Evolutionary conservation across 2,113 vertebrate genomes (phyloP).

Genomic region (Ranitomeya imitator): DNA sequence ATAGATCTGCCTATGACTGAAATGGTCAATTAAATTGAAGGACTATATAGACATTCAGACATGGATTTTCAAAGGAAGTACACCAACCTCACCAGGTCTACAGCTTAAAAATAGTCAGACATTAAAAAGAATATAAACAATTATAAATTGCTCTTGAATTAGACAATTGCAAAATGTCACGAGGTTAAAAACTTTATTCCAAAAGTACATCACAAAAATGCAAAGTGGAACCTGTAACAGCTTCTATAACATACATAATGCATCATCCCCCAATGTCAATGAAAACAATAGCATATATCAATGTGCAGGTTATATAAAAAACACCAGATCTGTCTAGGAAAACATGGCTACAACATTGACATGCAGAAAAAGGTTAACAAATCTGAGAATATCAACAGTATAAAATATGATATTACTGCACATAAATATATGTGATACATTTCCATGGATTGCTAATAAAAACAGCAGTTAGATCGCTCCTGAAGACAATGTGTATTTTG

Average conservation of each 20-base stretch:
- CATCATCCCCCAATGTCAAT: background rate
- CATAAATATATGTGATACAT: background rate
- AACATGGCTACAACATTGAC: background rate
- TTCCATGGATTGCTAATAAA: background rate
- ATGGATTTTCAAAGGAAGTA: too few relatives aligned
- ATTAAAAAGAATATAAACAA: background rate
- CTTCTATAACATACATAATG: background rate
- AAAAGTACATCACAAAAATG: constrained; percentile 16
- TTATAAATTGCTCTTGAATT: constrained; percentile 16
- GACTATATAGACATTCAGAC: too few relatives aligned
- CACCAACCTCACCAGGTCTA: too few relatives aligned
- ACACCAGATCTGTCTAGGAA: background rate
- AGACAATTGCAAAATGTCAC: constrained; percentile 16
- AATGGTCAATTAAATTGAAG: too few relatives aligned
- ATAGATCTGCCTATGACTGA: too few relatives aligned
- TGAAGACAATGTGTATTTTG: background rate
- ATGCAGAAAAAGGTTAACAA: constrained; percentile 11
- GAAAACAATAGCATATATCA: background rate
- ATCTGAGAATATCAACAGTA: background rate
- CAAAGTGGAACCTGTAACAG: background rate
- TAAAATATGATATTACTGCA: background rate
- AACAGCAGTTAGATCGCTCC: background rate
- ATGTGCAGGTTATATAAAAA: background rate
- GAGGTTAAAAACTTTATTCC: constrained; percentile 26
- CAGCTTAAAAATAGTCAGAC: background rate